phyloP scores from a whole-genome alignment of 2,797 vertebrate genomes.

The Chiloscyllium punctatum region DNA sequence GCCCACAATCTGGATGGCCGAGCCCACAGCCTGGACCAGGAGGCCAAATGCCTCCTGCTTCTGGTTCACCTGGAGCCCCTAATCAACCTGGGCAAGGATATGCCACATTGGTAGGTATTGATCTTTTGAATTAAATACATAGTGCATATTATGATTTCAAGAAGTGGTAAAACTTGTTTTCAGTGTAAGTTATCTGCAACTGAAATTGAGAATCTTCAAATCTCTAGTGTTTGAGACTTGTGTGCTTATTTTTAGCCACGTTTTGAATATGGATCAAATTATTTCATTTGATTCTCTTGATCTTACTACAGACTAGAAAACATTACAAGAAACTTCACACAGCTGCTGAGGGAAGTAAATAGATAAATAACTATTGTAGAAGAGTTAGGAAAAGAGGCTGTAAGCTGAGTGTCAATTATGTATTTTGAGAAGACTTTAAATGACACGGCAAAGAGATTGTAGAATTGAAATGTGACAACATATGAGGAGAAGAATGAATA shows the following conservation, averaged over 20 bases:
- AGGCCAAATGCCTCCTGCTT: neutral
- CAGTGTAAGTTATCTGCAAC: neutral
- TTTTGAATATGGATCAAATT: neutral
- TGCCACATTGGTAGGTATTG: constrained; percentile 4
- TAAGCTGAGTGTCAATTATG: neutral
- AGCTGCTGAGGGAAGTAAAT: neutral
- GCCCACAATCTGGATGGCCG: neutral
- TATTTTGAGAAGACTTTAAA: neutral
- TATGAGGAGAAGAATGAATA: neutral
- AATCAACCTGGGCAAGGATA: neutral
- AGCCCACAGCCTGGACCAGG: neutral
- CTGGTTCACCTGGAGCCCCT: neutral
- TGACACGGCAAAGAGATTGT: neutral
- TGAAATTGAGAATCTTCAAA: neutral
- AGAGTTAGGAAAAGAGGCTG: neutral
- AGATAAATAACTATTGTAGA: neutral
- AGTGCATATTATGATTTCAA: neutral
- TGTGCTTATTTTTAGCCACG: neutral
- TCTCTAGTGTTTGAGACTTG: neutral
- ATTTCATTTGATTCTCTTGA: neutral
- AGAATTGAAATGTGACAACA: neutral
- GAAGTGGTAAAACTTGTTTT: neutral
- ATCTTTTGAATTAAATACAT: neutral
- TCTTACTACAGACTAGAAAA: neutral
- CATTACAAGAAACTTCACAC: neutral